These are phyloP conservation scores for Anagrus nilaparvatae DNA, from an alignment of 1,140 invertebrate genomes.

Conservation along the genomic window DNA sequence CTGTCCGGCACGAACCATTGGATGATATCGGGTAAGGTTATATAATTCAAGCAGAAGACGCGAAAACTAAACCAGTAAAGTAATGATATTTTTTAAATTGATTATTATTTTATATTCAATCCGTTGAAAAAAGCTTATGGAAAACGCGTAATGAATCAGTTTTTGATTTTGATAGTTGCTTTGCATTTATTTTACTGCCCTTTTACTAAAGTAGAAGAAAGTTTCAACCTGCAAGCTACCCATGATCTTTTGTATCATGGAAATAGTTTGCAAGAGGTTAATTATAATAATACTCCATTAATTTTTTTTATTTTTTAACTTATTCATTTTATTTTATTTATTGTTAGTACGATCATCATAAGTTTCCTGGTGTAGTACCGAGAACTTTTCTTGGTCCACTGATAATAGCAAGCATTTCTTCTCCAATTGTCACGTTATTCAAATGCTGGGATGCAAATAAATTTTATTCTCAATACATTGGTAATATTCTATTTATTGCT, in stretches of 20 bases:
- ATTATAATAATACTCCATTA: constrained; percentile 12
- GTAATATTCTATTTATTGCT: constrained; percentile 48
- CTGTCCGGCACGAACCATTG: no score
- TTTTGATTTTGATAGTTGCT: constrained; percentile 52
- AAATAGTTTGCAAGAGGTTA: constrained; percentile 74
- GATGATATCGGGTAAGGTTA: no score
- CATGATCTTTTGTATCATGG: constrained; percentile 92
- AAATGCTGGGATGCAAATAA: constrained; percentile 67
- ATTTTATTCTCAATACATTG: constrained; percentile 83
- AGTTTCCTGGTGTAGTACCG: constrained; percentile 97
- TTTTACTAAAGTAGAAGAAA: constrained; percentile 99
- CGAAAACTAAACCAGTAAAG: no score
- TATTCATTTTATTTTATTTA: constrained; percentile 7
- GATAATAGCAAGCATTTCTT: constrained; percentile 67
- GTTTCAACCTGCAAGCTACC: constrained; percentile 96
- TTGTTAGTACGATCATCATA: constrained; percentile 89
- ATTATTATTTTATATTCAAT: no score
- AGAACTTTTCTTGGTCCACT: constrained; percentile 91
- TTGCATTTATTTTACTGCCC: constrained; percentile 82
- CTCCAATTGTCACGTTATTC: constrained; percentile 61
- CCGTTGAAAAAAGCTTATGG: no score
- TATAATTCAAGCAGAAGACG: no score
- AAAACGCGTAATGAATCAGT: constrained; percentile 31
- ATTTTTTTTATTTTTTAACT: not conserved
- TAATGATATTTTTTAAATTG: no score